A percentile compares a stretch with the other conserved stretches of the same genome.
Evolutionary conservation across 2,113 vertebrate species (phyloP).

Genomic region (Circaetus gallicus): DNA sequence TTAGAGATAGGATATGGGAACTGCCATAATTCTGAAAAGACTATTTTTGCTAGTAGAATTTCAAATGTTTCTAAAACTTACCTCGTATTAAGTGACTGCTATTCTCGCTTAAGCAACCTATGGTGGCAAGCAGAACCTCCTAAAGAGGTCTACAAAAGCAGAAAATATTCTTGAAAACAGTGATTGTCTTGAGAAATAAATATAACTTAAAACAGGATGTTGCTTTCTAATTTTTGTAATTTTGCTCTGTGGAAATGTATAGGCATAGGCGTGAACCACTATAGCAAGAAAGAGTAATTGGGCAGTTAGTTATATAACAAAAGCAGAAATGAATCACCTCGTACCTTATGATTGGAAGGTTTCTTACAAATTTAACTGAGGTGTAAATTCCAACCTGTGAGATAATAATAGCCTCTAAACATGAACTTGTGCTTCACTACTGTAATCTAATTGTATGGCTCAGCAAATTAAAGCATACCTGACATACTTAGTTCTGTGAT

Average conservation of each 20-base stretch:
- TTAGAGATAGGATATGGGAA: neutral
- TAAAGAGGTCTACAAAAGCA: neutral
- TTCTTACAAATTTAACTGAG: neutral
- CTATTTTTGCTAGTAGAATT: neutral
- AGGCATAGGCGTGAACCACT: neutral
- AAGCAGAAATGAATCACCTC: neutral
- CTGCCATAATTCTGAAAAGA: neutral
- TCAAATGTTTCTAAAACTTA: neutral
- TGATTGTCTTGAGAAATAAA: slow-evolving; percentile 13
- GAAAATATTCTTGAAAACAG: neutral
- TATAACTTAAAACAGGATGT: neutral
- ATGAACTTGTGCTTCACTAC: neutral
- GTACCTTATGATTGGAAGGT: neutral
- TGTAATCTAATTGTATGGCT: neutral
- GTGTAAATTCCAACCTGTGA: neutral
- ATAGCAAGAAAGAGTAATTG: slow-evolving; percentile 53
- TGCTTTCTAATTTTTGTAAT: slow-evolving; percentile 21
- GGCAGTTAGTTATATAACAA: neutral
- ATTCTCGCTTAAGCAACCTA: neutral
- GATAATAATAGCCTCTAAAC: neutral
- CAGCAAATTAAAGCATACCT: neutral
- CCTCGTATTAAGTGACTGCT: neutral
- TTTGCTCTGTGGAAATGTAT: slow-evolving; percentile 6
- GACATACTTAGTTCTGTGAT: neutral
- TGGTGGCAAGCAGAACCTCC: neutral